These are phyloP conservation scores for Cryptus viduatorius DNA, from an alignment of 2,888 invertebrate species.

Conservation along the genomic window DNA sequence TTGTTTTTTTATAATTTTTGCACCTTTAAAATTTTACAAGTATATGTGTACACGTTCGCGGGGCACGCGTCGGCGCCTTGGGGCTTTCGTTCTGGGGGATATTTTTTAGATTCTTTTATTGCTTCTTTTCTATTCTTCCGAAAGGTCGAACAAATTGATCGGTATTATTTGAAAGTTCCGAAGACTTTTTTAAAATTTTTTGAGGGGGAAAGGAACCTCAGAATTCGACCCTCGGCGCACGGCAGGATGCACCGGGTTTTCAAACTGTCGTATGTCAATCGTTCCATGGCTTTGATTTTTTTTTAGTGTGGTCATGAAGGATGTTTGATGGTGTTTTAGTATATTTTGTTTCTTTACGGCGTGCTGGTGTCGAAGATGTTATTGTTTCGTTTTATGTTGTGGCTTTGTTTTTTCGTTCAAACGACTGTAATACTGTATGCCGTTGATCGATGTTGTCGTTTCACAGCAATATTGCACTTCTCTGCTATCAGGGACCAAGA, in stretches of 20 bases:
- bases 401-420: conserved; percentile 46
- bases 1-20: conserved; percentile 69
- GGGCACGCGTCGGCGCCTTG: conserved; percentile 81
- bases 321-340: conserved; percentile 76
- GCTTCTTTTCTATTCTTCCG: conserved; percentile 42
- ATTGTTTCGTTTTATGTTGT: conserved; percentile 63
- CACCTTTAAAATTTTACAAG: conserved; percentile 77
- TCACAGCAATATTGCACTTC: conserved; percentile 72
- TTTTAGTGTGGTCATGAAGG: conserved; percentile 78
- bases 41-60: conserved; percentile 83
- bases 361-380: conserved; percentile 61
- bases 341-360: conserved; percentile 69
- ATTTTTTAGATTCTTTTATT: conserved; percentile 49
- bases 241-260: conserved; percentile 80
- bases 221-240: conserved; percentile 80
- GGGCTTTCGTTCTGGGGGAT: conserved; percentile 73
- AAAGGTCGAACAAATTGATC: conserved; percentile 21
- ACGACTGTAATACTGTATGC: conserved; percentile 55
- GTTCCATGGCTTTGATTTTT: conserved; percentile 76
- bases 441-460: conserved; percentile 63
- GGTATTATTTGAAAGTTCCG: conserved; percentile 34
- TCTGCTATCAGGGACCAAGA: conserved; percentile 77
- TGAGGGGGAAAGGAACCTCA: conserved; percentile 64
- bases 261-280: conserved; percentile 80
- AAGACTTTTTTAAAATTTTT: conserved; percentile 39